Evolutionary conservation across 1,140 invertebrate genomes (phyloP).

Genomic region (Hypsibius dujardini): DNA sequence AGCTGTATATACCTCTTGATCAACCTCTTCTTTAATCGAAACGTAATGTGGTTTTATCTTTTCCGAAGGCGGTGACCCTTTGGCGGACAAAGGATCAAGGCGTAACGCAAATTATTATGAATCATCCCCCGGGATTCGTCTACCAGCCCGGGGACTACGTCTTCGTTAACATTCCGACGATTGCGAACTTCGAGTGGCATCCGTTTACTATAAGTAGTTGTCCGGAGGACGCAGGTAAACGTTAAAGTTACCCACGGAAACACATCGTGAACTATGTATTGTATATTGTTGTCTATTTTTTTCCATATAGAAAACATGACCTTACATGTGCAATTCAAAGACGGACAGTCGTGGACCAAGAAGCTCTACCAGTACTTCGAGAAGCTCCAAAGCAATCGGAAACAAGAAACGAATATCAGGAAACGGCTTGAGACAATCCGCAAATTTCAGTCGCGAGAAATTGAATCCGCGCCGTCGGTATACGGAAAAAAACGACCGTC

Average conservation of each 20-base stretch:
- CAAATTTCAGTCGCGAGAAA: no score
- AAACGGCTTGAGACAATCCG: no score
- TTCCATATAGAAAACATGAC: slow-evolving; percentile 55
- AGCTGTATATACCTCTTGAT: no score
- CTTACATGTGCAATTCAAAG: slow-evolving; percentile 78
- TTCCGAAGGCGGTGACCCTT: no score
- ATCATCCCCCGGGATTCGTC: slow-evolving; percentile 61
- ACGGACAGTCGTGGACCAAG: slow-evolving; percentile 67
- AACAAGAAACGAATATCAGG: no score
- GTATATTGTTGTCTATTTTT: no score
- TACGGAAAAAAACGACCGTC: no score
- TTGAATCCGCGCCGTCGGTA: no score
- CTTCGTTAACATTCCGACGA: slow-evolving; percentile 75
- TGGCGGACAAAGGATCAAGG: slow-evolving; percentile 17
- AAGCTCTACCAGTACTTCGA: slow-evolving; percentile 71
- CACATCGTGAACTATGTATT: no score
- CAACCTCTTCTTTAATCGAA: no score
- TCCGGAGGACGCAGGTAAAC: slow-evolving; percentile 70
- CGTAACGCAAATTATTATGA: slow-evolving; percentile 46
- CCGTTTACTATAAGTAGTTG: slow-evolving; percentile 90
- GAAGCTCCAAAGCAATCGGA: slow-evolving; percentile 26
- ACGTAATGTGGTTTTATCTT: no score
- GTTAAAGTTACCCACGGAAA: neutral
- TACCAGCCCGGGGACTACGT: slow-evolving; percentile 85
- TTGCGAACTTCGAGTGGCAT: slow-evolving; percentile 88